These are phyloP conservation scores for Xiphydria camelus DNA, from an alignment of 2,888 invertebrate genomes.

Conservation along the genomic window DNA sequence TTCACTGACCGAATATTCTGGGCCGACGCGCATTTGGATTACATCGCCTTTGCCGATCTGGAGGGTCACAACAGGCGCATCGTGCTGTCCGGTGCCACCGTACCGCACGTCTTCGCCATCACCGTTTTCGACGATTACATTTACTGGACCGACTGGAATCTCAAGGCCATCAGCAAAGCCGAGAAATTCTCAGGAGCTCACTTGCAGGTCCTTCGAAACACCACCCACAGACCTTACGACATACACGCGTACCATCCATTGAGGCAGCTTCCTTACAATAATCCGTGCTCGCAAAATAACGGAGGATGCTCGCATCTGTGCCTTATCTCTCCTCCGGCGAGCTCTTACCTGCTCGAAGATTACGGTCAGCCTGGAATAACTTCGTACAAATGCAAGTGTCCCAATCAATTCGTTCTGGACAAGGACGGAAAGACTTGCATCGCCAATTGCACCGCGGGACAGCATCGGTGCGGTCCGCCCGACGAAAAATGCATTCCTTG, in stretches of 20 bases:
- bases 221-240: conserved; percentile 94
- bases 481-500: conserved; percentile 77
- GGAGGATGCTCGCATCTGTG: conserved; percentile 97
- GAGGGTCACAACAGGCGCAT: conserved; percentile 87
- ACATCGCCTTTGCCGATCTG: conserved; percentile 92
- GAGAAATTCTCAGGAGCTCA: conserved; percentile 88
- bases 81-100: conserved; percentile 76
- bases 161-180: conserved; percentile 87
- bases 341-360: conserved; percentile 76
- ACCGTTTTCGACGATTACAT: conserved; percentile 90
- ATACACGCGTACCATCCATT: conserved; percentile 90
- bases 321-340: conserved; percentile 82
- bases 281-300: conserved; percentile 91
- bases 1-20: conserved; percentile 94
- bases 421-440: conserved; percentile 85
- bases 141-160: conserved; percentile 99
- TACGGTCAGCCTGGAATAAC: conserved; percentile 81
- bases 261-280: conserved; percentile 79
- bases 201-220: conserved; percentile 77
- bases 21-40: conserved; percentile 98
- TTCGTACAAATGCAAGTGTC: conserved; percentile 86
- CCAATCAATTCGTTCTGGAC: conserved; percentile 87
- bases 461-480: conserved; percentile 74
- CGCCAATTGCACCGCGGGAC: conserved; percentile 91
- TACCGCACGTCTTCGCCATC: conserved; percentile 95